Conservation (phyloP, 2,888 invertebrate species). For the Alviniconcha strummeri region DNA sequence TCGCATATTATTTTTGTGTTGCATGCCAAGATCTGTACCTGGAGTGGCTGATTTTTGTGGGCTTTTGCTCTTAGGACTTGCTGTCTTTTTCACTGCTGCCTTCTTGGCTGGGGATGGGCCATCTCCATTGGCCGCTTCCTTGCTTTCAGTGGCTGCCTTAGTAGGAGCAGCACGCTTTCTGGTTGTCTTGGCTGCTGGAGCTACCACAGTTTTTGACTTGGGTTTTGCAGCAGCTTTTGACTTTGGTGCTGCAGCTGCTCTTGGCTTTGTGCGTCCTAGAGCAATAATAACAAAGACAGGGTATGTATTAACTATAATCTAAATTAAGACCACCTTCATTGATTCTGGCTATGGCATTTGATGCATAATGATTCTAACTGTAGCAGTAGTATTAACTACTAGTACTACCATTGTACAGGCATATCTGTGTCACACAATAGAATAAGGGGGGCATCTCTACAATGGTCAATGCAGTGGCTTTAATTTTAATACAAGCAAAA, state of each 20-base stretch:
- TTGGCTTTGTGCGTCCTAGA: neutral
- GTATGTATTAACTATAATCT: no score
- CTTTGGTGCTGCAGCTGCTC: neutral
- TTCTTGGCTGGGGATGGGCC: slow-evolving; percentile 27
- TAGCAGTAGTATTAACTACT: no score
- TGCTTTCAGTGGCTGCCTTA: neutral
- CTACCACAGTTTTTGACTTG: neutral
- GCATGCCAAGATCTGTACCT: neutral
- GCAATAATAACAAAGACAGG: no score
- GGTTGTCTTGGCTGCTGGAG: neutral
- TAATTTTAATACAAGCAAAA: no score
- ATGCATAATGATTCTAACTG: no score
- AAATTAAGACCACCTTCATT: no score
- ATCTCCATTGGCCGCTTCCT: slow-evolving; percentile 21
- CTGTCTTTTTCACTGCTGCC: slow-evolving; percentile 2
- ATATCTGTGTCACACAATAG: no score
- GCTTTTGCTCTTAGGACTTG: neutral
- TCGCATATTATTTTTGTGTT: no score
- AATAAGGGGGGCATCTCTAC: no score
- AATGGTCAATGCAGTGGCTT: no score
- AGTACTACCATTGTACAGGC: no score
- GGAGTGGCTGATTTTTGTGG: slow-evolving; percentile 14
- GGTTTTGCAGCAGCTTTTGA: neutral
- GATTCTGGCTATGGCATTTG: no score
- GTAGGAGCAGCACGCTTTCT: slow-evolving; percentile 6